Base-by-base conservation (phyloP, 1,140 invertebrate species). In the Bombus terrestris region DNA sequence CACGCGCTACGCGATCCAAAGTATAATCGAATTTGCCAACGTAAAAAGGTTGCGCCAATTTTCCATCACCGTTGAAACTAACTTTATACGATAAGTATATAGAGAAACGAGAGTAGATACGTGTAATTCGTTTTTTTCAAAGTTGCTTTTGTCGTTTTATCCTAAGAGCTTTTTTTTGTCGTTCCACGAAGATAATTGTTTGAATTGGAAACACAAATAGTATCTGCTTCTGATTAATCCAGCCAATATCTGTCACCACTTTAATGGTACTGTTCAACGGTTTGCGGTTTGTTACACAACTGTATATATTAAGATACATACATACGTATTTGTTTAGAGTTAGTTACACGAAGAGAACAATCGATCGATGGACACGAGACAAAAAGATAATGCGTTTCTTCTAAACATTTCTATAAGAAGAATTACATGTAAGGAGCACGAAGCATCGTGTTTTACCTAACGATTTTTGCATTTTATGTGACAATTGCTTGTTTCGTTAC, bases 141-240 rank as follows among this genome's bases (percentile, higher is more conserved):
- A 10, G 35, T 68, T 32, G 1, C 37, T 25, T 37, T 3, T 25
- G 22, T 12, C n/a, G 25, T 35, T 6, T 43, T 53, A 1, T 18
- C 25, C 13, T 22, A n/a, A 69, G 28, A 10, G 47, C 18, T 53
- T 22, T 22, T 22, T 53, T 53, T 53, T 1, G 5, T 22, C 47
- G 18, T 53, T 22, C 5, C 47, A 22, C 47, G 47, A 10, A 41
- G 9, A 69, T 28, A 57, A 41, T 41, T 25, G 10, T 37, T 53
- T 37, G 10, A 18, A 47, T 64, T 73, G 53, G 39, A 62, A 35
- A 47, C 32, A 22, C 35, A 64, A 25, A 64, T 37, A 35, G 2
- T 18, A 74, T 43, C 37, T 5, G 15, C 1, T 76, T 83, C 12
- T 53, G 75, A 75, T 76, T 76, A 76, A 53, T 83, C 53, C 43